Base-by-base conservation (phyloP, 2,888 invertebrate species). In the Poecilus cupreus region DNA sequence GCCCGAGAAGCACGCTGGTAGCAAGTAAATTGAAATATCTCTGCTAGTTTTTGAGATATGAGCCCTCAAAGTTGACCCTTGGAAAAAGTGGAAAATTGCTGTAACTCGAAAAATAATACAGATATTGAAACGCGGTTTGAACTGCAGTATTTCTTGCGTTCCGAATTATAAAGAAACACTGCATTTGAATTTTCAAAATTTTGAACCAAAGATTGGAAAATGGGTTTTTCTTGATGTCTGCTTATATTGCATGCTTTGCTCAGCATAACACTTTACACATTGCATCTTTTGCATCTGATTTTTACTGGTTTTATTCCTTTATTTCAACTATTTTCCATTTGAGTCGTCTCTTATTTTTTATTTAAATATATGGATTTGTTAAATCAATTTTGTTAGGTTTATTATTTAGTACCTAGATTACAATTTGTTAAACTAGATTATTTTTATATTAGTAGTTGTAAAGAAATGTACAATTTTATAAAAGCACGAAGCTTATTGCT, bases 221-320 rank as follows among this genome's bases (percentile, higher is more conserved):
- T 54, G 18, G 20, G 60, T 24, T 24, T 60, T 13, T 60, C 60
- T 60, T 43, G 10, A 11, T n/a, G 13, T 43, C 43, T 3, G 43
- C 43, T 43, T 43, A 43, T 68, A 5, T 18, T 68, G 64, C 64
- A 68, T 68, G 64, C 64, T 68, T 32, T 6, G 64, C 37, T 68
- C 64, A 68, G 37, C 37, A 37, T 68, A 68, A 68, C 64, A 68
- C 64, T 37, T 16, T 68, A 68, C 64, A 68, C 64, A 13, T 37
- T n/a, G 64, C 18, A 16, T 16, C 37, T 18, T 60, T 60, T 32
- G 16, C 37, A 32, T 16, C 37, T 6, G 37, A 18, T 68, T 24
- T 60, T 60, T 60, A 22, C 24, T 60, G 60, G n/a, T 60, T 60
- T 57, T n/a, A n/a, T 60, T 54, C 22, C 54, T 24, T 26, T 60